Evolutionary conservation across 2,888 invertebrate species (phyloP).

Genomic region (Neuroscelio doddi): DNA sequence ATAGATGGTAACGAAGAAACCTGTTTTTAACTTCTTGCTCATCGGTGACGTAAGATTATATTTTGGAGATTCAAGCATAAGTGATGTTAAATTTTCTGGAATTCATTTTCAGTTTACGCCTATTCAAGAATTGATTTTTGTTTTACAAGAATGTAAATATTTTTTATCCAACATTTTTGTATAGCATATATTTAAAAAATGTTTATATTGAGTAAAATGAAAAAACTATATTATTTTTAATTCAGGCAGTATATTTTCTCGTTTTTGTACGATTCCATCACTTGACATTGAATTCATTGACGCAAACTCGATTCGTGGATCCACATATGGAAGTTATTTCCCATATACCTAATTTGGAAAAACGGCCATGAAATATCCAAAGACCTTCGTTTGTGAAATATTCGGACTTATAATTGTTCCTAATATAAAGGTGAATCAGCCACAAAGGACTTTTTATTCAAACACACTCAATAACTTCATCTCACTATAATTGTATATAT

Average conservation of each 20-base stretch:
- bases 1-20: constrained; percentile 36
- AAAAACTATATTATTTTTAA: too few species aligned
- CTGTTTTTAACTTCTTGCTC: constrained; percentile 26
- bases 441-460: constrained; percentile 8
- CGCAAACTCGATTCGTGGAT: not conserved
- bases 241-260: too few species aligned
- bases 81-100: constrained; percentile 21
- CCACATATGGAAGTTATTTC: not conserved
- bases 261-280: too few species aligned
- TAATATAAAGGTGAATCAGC: constrained; percentile 7
- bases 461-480: constrained; percentile 5
- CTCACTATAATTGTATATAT: too few species aligned
- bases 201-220: too few species aligned
- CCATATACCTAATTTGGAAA: not conserved
- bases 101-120: too few species aligned
- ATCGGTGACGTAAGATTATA: constrained; percentile 29
- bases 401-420: constrained; percentile 4
- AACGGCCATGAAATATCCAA: constrained; percentile 9
- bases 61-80: constrained; percentile 18
- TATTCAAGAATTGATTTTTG: too few species aligned
- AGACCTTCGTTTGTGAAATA: constrained; percentile 5
- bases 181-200: too few species aligned
- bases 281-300: too few species aligned
- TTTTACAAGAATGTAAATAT: too few species aligned
- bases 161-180: too few species aligned